Base-by-base conservation (phyloP, 2,113 vertebrate genomes). In the Clinocottus analis region DNA sequence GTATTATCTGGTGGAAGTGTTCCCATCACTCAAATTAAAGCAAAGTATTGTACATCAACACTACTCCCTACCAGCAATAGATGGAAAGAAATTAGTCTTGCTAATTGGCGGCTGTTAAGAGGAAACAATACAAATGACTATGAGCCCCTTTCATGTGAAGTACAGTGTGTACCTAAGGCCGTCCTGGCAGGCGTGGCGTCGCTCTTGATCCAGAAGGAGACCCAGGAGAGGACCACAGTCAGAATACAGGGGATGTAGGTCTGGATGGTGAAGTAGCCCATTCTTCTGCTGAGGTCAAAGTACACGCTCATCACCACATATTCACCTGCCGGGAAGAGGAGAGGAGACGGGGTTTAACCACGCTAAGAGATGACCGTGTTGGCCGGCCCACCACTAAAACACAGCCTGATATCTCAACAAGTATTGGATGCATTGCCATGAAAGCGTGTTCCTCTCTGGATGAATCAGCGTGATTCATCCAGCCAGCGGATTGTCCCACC, bases 191-290 rank as follows among this genome's bases (percentile, higher is more conserved):
- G 98, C 3, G 97, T 98, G 43, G 97, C 97, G 58, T 99, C 98
- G 86, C 98, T 98, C 93, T 99, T 99, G 88, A 99, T 99, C 97
- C 97, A 99, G 85, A 99, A 99, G 7, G 98, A 99, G 55, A 99
- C 98, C 98, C 98, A 99, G 37, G 98, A 99, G 58, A 99, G 94
- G 51, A 99, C 97, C 87, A 99, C 98, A 1, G 97, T 99, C 78
- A 99, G 92, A 87, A 99, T 98, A 66, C 97, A 99, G 72, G 97
- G 98, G 82, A 99, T 99, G 89, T 99, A 99, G 6, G 98, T 99
- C 91, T 99, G 97, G 88, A 99, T 99, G 83, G 98, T 99, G 89
- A 99, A 99, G 90, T 99, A 99, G 49, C 97, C 98, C 97, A 99
- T 99, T 90, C 97, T 94, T 93, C 98, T 95, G 83, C 96, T 98